Evolutionary conservation across 2,888 invertebrate genomes (phyloP).

Genomic region (Choreutis nemorana): DNA sequence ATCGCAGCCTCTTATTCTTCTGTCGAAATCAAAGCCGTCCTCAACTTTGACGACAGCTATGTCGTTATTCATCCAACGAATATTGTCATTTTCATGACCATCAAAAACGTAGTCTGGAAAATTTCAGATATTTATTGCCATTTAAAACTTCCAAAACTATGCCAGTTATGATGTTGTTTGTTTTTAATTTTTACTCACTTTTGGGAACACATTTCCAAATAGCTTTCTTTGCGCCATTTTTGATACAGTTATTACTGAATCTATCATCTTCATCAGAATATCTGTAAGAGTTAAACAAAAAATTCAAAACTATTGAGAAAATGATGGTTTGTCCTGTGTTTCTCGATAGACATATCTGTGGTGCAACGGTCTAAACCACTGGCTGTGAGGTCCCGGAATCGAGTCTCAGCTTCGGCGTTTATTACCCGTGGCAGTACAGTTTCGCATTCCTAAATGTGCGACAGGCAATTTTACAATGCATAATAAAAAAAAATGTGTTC

Average conservation of each 20-base stretch:
- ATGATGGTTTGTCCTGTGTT: no score
- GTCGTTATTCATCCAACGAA: slow-evolving; percentile 55
- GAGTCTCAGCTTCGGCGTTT: no score
- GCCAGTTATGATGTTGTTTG: no score
- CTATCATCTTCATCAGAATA: slow-evolving; percentile 42
- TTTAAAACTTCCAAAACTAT: no score
- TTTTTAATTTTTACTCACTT: slow-evolving; percentile 34
- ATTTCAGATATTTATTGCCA: not conserved
- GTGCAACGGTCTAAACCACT: no score
- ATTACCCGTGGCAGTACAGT: no score
- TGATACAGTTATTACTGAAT: slow-evolving; percentile 41
- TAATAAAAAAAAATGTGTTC: no score
- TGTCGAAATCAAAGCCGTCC: slow-evolving; percentile 43
- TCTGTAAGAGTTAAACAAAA: slow-evolving; percentile 17
- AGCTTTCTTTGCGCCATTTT: slow-evolving; percentile 50
- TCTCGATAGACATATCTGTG: no score
- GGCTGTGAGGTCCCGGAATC: no score
- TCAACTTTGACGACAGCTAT: slow-evolving; percentile 49
- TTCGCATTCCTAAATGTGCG: no score
- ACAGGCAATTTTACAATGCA: no score
- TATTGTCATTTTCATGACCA: slow-evolving; percentile 49
- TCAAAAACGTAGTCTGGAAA: slow-evolving; percentile 50
- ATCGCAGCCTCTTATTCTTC: slow-evolving; percentile 41
- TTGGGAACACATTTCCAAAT: slow-evolving; percentile 54
- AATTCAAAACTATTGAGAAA: not conserved